These are phyloP conservation scores for Amphipyra berbera DNA, from an alignment of 2,888 invertebrate genomes.

Conservation along the genomic window DNA sequence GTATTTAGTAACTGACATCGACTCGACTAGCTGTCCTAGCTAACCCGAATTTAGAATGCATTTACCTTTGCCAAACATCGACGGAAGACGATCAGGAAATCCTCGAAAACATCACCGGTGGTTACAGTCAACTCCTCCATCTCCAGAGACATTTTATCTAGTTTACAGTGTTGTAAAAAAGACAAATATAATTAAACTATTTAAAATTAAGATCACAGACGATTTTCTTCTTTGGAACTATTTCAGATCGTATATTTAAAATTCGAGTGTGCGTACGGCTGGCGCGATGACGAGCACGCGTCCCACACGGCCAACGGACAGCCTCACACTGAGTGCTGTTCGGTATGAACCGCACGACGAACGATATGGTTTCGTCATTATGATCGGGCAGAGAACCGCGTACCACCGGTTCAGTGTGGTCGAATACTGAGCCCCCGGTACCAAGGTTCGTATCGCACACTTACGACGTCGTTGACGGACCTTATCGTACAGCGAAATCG, in stretches of 20 bases:
- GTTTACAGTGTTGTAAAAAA: conserved; percentile 66
- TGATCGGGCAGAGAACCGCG: conserved; percentile 71
- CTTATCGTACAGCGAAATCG: conserved; percentile 9
- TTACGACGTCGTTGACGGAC: conserved; percentile 24
- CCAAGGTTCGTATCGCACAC: conserved; percentile 45
- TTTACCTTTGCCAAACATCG: conserved; percentile 93
- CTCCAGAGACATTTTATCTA: conserved; percentile 91
- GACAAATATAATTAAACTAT: conserved; percentile 65
- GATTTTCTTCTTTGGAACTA: conserved; percentile 81
- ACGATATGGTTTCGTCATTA: conserved; percentile 69
- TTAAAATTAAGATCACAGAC: conserved; percentile 80
- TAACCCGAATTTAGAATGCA: conserved; percentile 83
- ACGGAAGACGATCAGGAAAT: conserved; percentile 92
- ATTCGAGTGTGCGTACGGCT: conserved; percentile 72
- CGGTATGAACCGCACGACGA: conserved; percentile 37
- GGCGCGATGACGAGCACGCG: conserved; percentile 66
- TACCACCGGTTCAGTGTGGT: conserved; percentile 71
- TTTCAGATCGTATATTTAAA: conserved; percentile 80
- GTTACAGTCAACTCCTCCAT: conserved; percentile 90
- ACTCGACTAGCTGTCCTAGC: conserved; percentile 61
- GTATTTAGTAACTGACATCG: conserved; percentile 66
- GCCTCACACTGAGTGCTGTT: conserved; percentile 73
- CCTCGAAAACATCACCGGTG: conserved; percentile 93
- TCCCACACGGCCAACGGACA: conserved; percentile 65
- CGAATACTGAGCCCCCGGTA: conserved; percentile 57